Conservation (phyloP, 2,888 invertebrate species). For the Cryptus armator region DNA sequence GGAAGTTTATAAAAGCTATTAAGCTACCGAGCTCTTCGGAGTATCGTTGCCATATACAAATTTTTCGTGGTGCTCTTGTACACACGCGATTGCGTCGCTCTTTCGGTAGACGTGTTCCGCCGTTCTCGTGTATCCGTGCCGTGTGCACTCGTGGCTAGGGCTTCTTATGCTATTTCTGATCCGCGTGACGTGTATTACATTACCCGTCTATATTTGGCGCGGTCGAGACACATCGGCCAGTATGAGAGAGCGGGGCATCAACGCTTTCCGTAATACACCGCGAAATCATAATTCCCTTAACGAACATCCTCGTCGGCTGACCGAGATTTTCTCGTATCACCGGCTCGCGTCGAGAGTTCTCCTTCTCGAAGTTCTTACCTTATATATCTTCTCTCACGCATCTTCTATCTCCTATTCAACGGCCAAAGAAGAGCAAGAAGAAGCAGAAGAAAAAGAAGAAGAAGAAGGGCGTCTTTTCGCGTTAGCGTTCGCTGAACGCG, state of each 20-base stretch:
- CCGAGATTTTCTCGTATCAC: constrained; percentile 52
- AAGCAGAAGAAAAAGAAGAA: constrained; percentile 1
- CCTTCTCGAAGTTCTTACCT: constrained; percentile 6
- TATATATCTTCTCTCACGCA: constrained; percentile 30
- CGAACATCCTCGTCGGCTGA: constrained; percentile 51
- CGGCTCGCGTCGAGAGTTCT: constrained; percentile 23
- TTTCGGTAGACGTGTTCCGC: constrained; percentile 33
- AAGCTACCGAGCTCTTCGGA: not conserved
- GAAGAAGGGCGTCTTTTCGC: constrained; percentile 26
- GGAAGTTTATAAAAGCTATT: constrained; percentile 1
- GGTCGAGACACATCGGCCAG: constrained; percentile 71
- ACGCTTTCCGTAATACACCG: constrained; percentile 55
- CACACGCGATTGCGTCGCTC: constrained; percentile 52
- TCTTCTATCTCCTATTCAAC: constrained; percentile 25
- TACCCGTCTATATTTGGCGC: constrained; percentile 87
- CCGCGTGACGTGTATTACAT: constrained; percentile 86
- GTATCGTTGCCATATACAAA: constrained; percentile 46
- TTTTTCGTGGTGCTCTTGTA: constrained; percentile 60
- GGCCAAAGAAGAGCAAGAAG: constrained; percentile 26
- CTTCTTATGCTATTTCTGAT: constrained; percentile 87
- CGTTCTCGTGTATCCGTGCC: constrained; percentile 80
- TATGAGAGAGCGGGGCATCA: constrained; percentile 39
- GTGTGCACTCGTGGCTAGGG: constrained; percentile 86
- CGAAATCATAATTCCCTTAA: constrained; percentile 63
- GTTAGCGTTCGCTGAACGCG: constrained; percentile 35